phyloP scores from a whole-genome alignment of 2,888 invertebrate genomes.

The Eumerus sabulonum region DNA sequence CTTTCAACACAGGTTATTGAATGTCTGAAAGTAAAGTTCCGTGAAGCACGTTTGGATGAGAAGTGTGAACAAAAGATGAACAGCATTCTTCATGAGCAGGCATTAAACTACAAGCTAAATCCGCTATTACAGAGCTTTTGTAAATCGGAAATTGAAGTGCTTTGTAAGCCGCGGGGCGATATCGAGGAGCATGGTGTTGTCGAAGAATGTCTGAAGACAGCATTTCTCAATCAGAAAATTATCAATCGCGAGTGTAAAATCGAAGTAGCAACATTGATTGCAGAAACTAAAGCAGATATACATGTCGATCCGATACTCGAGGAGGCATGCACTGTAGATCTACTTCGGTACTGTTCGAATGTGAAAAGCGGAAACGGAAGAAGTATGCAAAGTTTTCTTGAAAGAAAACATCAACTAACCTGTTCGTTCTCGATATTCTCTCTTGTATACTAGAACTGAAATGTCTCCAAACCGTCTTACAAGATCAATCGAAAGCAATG shows the following conservation, averaged over 20 bases:
- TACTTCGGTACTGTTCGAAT: slow-evolving; percentile 88
- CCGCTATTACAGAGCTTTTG: slow-evolving; percentile 90
- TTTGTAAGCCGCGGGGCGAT: slow-evolving; percentile 79
- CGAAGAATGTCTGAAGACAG: slow-evolving; percentile 95
- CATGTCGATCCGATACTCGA: slow-evolving; percentile 96
- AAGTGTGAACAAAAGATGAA: slow-evolving; percentile 91
- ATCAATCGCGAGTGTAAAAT: slow-evolving; percentile 87
- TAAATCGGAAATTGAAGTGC: slow-evolving; percentile 84
- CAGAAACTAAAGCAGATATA: slow-evolving; percentile 94
- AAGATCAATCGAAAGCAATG: slow-evolving; percentile 85
- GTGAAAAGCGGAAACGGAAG: slow-evolving; percentile 93
- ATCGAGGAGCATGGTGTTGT: slow-evolving; percentile 80
- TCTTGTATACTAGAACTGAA: slow-evolving; percentile 84
- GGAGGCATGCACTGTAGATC: slow-evolving; percentile 91
- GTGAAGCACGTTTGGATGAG: slow-evolving; percentile 85
- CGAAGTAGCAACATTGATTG: slow-evolving; percentile 93
- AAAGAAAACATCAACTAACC: no score
- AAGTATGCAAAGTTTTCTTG: slow-evolving; percentile 82
- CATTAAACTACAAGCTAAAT: slow-evolving; percentile 93
- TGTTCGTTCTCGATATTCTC: no score
- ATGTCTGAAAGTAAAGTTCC: slow-evolving; percentile 90
- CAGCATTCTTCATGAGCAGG: slow-evolving; percentile 90
- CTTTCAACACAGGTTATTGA: slow-evolving; percentile 80
- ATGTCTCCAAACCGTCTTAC: slow-evolving; percentile 86
- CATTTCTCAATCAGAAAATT: slow-evolving; percentile 86